Evolutionary conservation across 1,140 invertebrate species (phyloP), one percentile per base, ranked within the genome.

Genomic region (Drosophila azteca): DNA sequence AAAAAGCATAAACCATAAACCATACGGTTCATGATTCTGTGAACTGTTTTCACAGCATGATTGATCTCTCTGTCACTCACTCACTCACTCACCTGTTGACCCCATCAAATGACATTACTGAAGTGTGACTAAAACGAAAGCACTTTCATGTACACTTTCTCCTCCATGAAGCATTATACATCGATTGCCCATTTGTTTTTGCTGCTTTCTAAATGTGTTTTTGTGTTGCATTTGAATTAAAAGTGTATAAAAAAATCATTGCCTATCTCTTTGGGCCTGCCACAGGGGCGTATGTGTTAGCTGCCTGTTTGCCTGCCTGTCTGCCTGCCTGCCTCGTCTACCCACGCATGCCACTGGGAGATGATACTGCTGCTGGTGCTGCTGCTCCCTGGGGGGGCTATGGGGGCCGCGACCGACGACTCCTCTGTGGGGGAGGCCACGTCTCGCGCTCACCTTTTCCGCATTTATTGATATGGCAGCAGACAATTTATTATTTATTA

Each of bases 401-500:
- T 9, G 11, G 4, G 15, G 20, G 7, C 8, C 8, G 45, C 15
- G 24, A 26, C 24, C 24, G 3, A 26, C 24, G 17, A 20, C 17
- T 20, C 17, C 17, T 26, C 24, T 11, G 5, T 20, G 31, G 8
- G 8, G 39, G 9, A 11, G 15, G 11, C 45, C 26, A 8, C 7
- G 4, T 24, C 24, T 26, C 5, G 4, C 11, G 5, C 11, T 39
- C 24, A 29, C 50, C 50, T 15, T 77, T 61, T 45, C 50, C 62
- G 64, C 70, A 78, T 88, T 88, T 79, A 88, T 88, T 88, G 76
- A 88, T 88, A 88, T 88, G 82, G 67, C 78, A 88, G 79, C 76
- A 83, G 67, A 70, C 71, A 74, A 88, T 88, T 83, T 88, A 88
- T 88, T 88, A 88, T 88, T 88, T 88, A 88, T 88, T 88, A 89